Evolutionary conservation across 2,797 vertebrate genomes (phyloP).

Genomic region (Sebastes itinus): DNA sequence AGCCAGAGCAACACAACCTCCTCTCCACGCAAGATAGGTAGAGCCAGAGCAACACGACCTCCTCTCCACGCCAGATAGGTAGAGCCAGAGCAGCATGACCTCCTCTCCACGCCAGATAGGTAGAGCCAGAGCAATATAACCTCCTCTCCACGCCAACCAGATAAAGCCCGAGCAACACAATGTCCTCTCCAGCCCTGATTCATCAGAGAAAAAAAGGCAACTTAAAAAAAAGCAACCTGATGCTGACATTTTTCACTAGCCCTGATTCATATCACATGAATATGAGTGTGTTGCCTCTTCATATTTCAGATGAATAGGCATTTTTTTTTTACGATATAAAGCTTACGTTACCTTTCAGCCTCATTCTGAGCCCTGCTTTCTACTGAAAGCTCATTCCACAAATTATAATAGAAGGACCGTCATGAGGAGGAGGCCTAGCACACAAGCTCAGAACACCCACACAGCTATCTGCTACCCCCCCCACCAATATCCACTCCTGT

Average conservation of each 20-base stretch:
- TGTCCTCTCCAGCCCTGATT: too few relatives aligned
- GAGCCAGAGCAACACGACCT: too few relatives aligned
- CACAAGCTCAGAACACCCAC: neutral
- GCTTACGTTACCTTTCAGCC: slow-evolving; percentile 2
- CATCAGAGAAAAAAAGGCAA: neutral
- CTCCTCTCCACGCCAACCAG: too few relatives aligned
- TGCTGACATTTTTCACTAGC: neutral
- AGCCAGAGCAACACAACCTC: too few relatives aligned
- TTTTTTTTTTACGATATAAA: neutral
- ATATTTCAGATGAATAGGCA: neutral
- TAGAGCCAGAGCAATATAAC: too few relatives aligned
- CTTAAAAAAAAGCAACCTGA: neutral
- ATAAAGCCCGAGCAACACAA: too few relatives aligned
- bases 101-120: too few relatives aligned
- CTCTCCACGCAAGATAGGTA: accelerated
- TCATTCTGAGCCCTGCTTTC: neutral
- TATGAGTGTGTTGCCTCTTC: neutral
- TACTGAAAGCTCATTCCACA: slow-evolving; percentile 3
- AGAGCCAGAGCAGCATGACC: accelerated
- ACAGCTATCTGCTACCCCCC: neutral
- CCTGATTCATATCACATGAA: neutral
- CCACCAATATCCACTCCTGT: neutral
- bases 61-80: too few relatives aligned
- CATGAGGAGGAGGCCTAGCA: neutral
- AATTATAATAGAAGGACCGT: neutral